Percentiles rank a stretch among this genome's conserved stretches.
These are phyloP conservation scores for Carapus acus DNA, from an alignment of 2,797 vertebrate genomes.

Conservation along the genomic window DNA sequence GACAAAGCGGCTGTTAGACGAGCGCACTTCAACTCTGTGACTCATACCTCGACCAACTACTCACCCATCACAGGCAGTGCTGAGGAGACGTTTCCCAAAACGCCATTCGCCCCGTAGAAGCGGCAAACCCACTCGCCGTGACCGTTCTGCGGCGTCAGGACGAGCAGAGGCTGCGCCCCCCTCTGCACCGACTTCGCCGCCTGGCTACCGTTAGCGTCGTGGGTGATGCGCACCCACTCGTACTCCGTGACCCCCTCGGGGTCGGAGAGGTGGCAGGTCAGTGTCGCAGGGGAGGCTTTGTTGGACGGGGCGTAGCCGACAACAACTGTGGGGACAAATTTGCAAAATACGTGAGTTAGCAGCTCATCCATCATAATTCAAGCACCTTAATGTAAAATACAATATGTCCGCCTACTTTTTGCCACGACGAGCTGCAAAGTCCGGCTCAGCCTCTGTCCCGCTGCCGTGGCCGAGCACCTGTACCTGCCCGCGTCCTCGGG, in stretches of 20 bases:
- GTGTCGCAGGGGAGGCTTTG: slow-evolving; percentile 19
- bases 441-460: slow-evolving; percentile 35
- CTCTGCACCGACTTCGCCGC: slow-evolving; percentile 26
- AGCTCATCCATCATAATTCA: not conserved
- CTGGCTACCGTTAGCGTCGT: slow-evolving; percentile 44
- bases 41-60: slow-evolving; percentile 14
- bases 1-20: not conserved
- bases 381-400: not conserved
- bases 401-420: slow-evolving; percentile 50
- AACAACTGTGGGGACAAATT: slow-evolving; percentile 60
- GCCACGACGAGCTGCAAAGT: slow-evolving; percentile 63
- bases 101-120: slow-evolving; percentile 53
- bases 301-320: slow-evolving; percentile 21
- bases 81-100: slow-evolving; percentile 68
- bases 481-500: slow-evolving; percentile 61
- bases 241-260: slow-evolving; percentile 53
- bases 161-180: slow-evolving; percentile 39
- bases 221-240: slow-evolving; percentile 63
- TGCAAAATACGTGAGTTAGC: not conserved
- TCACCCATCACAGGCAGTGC: slow-evolving; percentile 54
- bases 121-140: slow-evolving; percentile 61
- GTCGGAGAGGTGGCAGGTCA: slow-evolving; percentile 68
- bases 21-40: not conserved
- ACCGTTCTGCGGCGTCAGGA: slow-evolving; percentile 23
- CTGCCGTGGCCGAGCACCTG: slow-evolving; percentile 52